Evolutionary conservation across 2,888 invertebrate species (phyloP).

Genomic region (Blastobasis adustella): DNA sequence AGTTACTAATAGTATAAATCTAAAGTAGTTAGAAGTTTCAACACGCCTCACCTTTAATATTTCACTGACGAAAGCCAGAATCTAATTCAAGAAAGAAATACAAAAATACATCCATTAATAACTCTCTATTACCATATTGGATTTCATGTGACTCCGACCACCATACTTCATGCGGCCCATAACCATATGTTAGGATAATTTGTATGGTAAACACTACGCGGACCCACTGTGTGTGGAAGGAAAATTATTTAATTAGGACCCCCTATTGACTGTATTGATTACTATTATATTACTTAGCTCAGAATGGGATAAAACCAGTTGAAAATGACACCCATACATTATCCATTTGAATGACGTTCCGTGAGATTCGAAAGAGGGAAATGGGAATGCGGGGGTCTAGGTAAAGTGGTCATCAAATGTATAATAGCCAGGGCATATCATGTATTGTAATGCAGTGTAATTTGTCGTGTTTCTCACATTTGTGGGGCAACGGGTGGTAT

Average conservation of each 20-base stretch:
- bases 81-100: no score
- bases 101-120: no score
- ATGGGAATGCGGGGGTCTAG: constrained; percentile 7
- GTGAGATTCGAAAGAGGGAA: no score
- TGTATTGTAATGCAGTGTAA: constrained; percentile 29
- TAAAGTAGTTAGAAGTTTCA: no score
- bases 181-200: constrained; percentile 42
- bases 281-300: constrained; percentile 5
- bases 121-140: constrained; percentile 30
- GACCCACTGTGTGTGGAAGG: neutral
- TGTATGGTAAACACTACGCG: constrained; percentile 36
- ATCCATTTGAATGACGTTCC: no score
- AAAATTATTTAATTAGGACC: constrained; percentile 17
- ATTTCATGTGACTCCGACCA: constrained; percentile 37
- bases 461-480: constrained; percentile 49
- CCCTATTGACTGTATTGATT: constrained; percentile 15
- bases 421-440: constrained; percentile 21
- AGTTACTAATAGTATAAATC: no score
- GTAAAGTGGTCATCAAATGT: constrained; percentile 15
- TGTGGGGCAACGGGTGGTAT: constrained; percentile 27
- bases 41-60: no score
- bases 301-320: neutral
- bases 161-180: constrained; percentile 33
- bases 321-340: neutral
- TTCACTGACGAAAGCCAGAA: no score